phyloP scores from a whole-genome alignment of 2,113 vertebrate genomes.

The Phrynosoma blainvillii region DNA sequence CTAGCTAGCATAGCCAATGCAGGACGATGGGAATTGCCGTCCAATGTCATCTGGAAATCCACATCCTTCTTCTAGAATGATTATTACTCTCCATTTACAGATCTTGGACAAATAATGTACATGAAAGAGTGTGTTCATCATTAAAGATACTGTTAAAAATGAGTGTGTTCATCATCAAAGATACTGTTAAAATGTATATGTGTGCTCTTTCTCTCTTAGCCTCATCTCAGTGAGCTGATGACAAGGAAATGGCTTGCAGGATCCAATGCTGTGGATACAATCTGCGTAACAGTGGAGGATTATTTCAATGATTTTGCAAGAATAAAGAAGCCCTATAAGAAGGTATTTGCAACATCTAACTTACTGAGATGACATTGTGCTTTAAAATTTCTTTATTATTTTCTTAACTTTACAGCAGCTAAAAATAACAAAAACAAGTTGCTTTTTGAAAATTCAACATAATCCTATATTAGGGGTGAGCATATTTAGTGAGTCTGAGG shows the following conservation, averaged over 20 bases:
- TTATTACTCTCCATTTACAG: neutral
- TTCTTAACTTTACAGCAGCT: neutral
- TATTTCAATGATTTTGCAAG: constrained; percentile 98
- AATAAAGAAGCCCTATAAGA: constrained; percentile 94
- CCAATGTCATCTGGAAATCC: no score
- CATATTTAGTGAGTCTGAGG: no score
- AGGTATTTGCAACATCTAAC: constrained; percentile 76
- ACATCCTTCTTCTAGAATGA: neutral
- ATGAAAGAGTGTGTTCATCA: no score
- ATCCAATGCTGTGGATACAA: constrained; percentile 93
- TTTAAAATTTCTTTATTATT: constrained; percentile 10
- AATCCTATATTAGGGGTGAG: neutral
- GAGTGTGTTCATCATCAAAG: no score
- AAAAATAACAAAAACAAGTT: neutral
- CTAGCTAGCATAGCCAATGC: no score
- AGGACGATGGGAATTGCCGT: no score
- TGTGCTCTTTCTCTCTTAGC: constrained; percentile 74
- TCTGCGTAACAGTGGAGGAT: constrained; percentile 97
- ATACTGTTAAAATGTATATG: constrained; percentile 20
- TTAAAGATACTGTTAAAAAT: neutral
- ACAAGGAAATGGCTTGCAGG: constrained; percentile 94
- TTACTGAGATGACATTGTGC: neutral
- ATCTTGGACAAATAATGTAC: neutral
- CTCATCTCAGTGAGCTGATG: constrained; percentile 91
- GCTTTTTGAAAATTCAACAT: neutral